Conservation (phyloP, 2,113 vertebrate genomes). For the Rhegmatorhina hoffmannsi region DNA sequence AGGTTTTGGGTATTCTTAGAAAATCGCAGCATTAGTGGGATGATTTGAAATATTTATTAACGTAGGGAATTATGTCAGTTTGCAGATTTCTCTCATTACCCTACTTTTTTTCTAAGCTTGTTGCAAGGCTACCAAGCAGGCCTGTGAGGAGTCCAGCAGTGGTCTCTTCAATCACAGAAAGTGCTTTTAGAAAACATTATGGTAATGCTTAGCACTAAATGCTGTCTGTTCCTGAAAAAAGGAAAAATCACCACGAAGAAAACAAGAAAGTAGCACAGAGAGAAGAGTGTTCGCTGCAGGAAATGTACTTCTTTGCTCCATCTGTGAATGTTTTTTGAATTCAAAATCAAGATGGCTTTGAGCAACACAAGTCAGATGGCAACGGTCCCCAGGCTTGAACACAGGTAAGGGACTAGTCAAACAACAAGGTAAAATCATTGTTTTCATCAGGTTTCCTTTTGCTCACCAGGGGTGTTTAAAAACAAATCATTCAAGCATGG, state of each 20-base stretch:
- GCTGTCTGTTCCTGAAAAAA: background rate
- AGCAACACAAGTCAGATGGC: background rate
- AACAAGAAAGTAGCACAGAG: background rate
- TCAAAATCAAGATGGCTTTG: background rate
- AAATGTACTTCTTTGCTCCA: background rate
- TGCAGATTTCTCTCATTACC: constrained; percentile 33
- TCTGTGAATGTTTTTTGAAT: background rate
- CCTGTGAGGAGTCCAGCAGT: constrained; percentile 5
- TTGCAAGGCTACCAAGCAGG: background rate
- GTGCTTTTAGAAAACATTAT: constrained; percentile 55
- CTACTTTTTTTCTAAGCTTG: background rate
- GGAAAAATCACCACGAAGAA: background rate
- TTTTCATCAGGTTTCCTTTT: background rate
- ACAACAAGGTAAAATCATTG: background rate
- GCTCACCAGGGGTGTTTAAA: background rate
- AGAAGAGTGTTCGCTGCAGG: background rate
- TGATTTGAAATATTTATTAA: constrained; percentile 67
- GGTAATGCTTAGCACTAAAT: constrained; percentile 8
- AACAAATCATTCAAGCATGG: background rate
- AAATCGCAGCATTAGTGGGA: constrained; percentile 51
- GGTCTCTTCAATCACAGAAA: constrained; percentile 10
- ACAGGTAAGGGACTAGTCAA: background rate
- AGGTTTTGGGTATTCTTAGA: constrained; percentile 58
- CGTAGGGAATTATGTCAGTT: background rate
- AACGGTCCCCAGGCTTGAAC: background rate